Evolutionary conservation across 2,797 vertebrate species (phyloP).

Genomic region (Sebastiscus albofasciatus): DNA sequence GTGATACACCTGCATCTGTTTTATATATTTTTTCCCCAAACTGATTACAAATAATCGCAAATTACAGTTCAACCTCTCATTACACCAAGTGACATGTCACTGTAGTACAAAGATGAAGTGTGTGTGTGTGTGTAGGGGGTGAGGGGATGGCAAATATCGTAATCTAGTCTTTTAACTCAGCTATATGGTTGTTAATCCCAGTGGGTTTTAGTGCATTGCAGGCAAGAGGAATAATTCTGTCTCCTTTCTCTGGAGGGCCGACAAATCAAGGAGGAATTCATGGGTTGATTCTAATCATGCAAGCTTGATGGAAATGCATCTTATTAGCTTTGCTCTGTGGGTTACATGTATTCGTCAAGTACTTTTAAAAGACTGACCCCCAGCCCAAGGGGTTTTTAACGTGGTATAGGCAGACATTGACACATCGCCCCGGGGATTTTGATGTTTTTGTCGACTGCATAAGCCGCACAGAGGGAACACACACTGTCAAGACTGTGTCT

Average conservation of each 20-base stretch:
- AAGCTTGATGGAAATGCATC: background rate
- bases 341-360: slow-evolving; percentile 6
- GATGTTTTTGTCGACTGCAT: slow-evolving; percentile 16
- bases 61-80: background rate
- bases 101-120: background rate
- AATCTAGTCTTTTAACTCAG: background rate
- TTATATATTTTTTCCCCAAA: background rate
- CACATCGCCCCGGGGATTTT: slow-evolving; percentile 7
- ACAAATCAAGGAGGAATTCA: slow-evolving; percentile 10
- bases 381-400: background rate
- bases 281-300: slow-evolving; percentile 13
- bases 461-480: slow-evolving; percentile 9
- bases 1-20: background rate
- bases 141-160: too few species aligned
- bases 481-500: background rate
- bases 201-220: slow-evolving; percentile 6
- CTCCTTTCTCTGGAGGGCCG: background rate
- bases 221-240: background rate
- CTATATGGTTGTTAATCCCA: slow-evolving; percentile 11
- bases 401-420: background rate
- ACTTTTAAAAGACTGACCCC: slow-evolving; percentile 7
- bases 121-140: background rate
- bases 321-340: slow-evolving; percentile 7
- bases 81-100: background rate
- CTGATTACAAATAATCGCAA: too few species aligned